Conservation (phyloP, 2,797 vertebrate genomes). For the Catamblyrhynchus diadema region DNA sequence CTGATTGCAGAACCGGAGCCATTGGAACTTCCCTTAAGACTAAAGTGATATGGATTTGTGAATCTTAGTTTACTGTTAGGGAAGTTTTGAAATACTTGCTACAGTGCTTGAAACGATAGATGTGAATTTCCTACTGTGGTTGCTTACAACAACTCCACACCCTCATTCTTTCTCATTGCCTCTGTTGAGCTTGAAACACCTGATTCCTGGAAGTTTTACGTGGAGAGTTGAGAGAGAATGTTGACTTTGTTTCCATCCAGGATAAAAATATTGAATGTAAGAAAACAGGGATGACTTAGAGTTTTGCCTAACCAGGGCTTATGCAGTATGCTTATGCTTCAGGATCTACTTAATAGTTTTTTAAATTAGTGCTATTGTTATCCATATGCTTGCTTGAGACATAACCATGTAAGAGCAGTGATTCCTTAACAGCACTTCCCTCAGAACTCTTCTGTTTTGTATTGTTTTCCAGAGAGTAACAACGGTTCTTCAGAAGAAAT, state of each 20-base stretch:
- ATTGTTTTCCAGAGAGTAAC: not conserved
- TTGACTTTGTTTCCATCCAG: not conserved
- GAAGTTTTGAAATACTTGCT: not conserved
- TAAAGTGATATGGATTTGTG: not conserved
- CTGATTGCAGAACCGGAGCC: not conserved
- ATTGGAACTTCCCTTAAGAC: not conserved
- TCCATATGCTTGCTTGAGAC: not conserved
- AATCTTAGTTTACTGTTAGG: not conserved
- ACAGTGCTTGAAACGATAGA: rapidly evolving
- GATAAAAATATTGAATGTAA: not conserved
- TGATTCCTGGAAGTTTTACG: not conserved
- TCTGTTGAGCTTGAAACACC: not conserved
- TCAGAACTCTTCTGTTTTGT: not conserved
- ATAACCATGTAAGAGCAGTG: not conserved
- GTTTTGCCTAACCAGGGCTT: not conserved
- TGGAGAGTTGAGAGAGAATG: not conserved
- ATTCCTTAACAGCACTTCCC: not conserved
- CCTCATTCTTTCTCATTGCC: not conserved
- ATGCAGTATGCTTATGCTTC: not conserved
- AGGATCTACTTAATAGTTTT: not conserved
- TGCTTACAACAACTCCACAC: not conserved
- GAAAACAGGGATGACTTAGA: not conserved
- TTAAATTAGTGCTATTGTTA: not conserved
- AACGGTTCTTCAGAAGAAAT: not conserved
- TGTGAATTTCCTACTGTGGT: not conserved